Base-by-base conservation (phyloP, 2,113 vertebrate genomes). In the Candoia aspera region DNA sequence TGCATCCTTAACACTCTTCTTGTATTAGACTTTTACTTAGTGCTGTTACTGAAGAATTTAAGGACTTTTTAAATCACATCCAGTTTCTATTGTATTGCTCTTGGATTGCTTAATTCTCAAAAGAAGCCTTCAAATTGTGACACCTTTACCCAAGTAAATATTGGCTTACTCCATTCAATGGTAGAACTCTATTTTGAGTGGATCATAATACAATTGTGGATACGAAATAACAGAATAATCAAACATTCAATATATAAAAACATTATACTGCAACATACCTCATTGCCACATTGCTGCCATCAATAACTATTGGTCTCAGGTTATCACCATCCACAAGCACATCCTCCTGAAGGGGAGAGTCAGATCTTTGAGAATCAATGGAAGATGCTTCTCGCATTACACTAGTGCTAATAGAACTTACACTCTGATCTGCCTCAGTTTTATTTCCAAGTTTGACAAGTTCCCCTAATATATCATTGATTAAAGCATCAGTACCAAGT, bases 211-310 rank as follows among this genome's bases (percentile, higher is more conserved):
- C 90, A 87, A 93, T 3, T 86, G 29, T 8, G 54, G 55, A 94
- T 73, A 62, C 5, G 8, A 54, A 49, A 86, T 37, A 87, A 55
- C 94, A 92, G 42, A 49, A 91, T 26, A 59, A 42, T 58, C 59
- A 49, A 21, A 90, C 59, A 94, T 92, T 53, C 59, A 83, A 92
- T 68, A 90, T 84, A 83, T 8, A 94, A 11, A 93, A 92, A 93
- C 86, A 84, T 89, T 89, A 73, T 68, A 88, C 0, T 12, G 8
- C 89, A 92, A 97, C 98, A 96, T 96, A 99, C 99, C 99, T 99
- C 99, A 99, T 99, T 93, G 99, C 99, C 92, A 99, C 99, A 33
- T 99, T 99, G 95, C 99, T 99, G 95, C 99, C 99, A 88, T 99
- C 99, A 92, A 99, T 98, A 94, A 99, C 99, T 8, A 99, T 29